phyloP scores from a whole-genome alignment of 1,140 invertebrate genomes.

The Hormaphis cornu region DNA sequence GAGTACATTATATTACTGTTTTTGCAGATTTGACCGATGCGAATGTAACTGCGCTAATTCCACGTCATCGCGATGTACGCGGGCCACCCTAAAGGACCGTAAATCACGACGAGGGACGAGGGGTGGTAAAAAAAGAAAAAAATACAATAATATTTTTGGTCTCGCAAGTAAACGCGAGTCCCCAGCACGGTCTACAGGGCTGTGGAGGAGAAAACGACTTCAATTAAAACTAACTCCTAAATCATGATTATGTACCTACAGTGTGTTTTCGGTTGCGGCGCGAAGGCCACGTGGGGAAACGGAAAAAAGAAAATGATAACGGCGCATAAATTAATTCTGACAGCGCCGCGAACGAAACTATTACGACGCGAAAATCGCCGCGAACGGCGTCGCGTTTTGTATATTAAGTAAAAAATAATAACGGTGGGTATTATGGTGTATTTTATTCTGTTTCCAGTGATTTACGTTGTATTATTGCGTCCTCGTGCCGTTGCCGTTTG shows the following conservation, averaged over 20 bases:
- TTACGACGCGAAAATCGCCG: neutral
- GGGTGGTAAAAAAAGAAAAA: neutral
- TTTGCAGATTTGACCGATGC: neutral
- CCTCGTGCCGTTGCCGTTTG: too few relatives aligned
- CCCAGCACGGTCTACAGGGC: neutral
- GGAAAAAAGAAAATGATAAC: neutral
- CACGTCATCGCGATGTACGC: slow-evolving; percentile 20
- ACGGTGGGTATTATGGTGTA: too few relatives aligned
- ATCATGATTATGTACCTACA: slow-evolving; percentile 27
- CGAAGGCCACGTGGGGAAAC: neutral
- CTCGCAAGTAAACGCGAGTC: slow-evolving; percentile 1
- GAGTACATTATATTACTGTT: too few relatives aligned
- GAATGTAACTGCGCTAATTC: slow-evolving; percentile 20
- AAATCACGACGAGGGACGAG: neutral
- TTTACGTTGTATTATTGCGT: too few relatives aligned
- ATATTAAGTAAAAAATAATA: too few relatives aligned
- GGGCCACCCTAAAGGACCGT: slow-evolving; percentile 9
- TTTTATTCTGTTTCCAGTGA: too few relatives aligned
- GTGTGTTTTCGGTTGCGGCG: slow-evolving; percentile 4
- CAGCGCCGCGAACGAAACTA: neutral
- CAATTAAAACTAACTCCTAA: slow-evolving; percentile 27
- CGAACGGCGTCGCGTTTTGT: too few relatives aligned
- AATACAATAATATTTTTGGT: neutral
- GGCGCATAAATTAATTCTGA: slow-evolving; percentile 15
- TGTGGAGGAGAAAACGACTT: slow-evolving; percentile 19